Conservation (phyloP, 2,113 vertebrate genomes). For the Atrichornis clamosus region DNA sequence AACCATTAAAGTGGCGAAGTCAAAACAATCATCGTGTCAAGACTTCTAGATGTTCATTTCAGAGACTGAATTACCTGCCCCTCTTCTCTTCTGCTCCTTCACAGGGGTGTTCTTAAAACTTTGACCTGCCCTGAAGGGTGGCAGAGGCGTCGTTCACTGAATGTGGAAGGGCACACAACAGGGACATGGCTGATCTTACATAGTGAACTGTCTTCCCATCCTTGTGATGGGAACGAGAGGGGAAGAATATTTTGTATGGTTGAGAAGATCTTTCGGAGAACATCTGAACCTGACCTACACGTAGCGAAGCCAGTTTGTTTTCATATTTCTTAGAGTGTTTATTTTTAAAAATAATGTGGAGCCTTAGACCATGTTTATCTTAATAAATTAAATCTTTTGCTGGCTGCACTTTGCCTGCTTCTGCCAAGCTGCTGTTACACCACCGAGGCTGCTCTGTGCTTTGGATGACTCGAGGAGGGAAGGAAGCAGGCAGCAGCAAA, state of each 20-base stretch:
- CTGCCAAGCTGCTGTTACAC: background rate
- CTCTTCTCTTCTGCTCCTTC: background rate
- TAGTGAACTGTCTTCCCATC: background rate
- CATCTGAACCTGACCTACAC: background rate
- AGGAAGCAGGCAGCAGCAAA: background rate
- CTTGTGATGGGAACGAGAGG: background rate
- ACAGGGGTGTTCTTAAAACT: background rate
- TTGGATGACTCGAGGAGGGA: constrained; percentile 31
- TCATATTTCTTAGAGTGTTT: background rate
- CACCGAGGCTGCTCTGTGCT: background rate
- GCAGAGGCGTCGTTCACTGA: background rate
- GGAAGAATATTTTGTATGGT: background rate
- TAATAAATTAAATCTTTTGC: constrained; percentile 9
- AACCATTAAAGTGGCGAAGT: constrained; percentile 76
- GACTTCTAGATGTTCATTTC: background rate
- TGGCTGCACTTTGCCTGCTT: constrained; percentile 26
- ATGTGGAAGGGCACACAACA: background rate
- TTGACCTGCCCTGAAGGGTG: background rate
- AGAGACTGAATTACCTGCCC: background rate
- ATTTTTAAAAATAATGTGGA: constrained; percentile 45
- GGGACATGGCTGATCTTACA: background rate
- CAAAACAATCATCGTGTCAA: background rate
- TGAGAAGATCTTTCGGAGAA: constrained; percentile 13
- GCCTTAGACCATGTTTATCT: constrained; percentile 40
- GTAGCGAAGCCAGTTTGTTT: constrained; percentile 11